Evolutionary conservation across 2,113 vertebrate genomes (phyloP).

Genomic region (Mus musculus): GRCm39 chr11:102503001-102503500

Average conservation of each 20-base stretch:
- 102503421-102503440: too few species aligned
- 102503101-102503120: not conserved
- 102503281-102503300: not conserved
- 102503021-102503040: not conserved
- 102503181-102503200: not conserved
- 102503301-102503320: not conserved
- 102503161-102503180: not conserved
- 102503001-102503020: not conserved
- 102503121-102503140: not conserved
- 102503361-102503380: not conserved
- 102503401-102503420: too few species aligned
- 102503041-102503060: not conserved
- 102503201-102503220: not conserved
- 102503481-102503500: too few species aligned
- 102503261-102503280: not conserved
- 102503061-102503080: not conserved
- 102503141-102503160: not conserved
- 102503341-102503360: not conserved
- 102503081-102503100: not conserved
- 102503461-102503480: too few species aligned
- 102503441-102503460: too few species aligned
- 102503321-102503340: not conserved
- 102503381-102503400: not conserved
- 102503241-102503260: conserved; percentile 51
- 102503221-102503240: not conserved